These are phyloP conservation scores for Aptenodytes forsteri DNA, from an alignment of 2,113 vertebrate species.

Conservation along the genomic window DNA sequence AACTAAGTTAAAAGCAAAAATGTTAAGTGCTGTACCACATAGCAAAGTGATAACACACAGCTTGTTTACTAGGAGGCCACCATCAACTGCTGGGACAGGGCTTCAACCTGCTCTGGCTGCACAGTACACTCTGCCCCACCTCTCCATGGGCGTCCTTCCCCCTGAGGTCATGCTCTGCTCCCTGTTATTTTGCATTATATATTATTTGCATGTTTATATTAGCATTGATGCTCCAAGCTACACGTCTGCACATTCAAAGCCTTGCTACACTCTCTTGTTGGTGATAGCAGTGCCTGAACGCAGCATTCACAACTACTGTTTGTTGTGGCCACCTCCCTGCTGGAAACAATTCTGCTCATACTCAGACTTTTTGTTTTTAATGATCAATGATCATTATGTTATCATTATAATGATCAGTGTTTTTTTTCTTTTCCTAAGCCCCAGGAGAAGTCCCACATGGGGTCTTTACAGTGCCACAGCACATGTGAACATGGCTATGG, in stretches of 20 bases:
- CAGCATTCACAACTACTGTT: background rate
- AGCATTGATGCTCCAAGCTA: background rate
- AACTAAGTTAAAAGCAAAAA: background rate
- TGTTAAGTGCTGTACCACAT: fast-evolving
- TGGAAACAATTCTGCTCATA: background rate
- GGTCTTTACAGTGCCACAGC: background rate
- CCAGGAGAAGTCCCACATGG: background rate
- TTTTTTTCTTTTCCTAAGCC: background rate
- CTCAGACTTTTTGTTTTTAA: background rate
- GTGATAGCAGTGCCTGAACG: background rate
- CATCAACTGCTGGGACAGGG: too few species aligned
- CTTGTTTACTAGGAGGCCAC: background rate
- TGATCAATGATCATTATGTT: too few species aligned
- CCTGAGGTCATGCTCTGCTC: background rate
- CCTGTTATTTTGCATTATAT: background rate
- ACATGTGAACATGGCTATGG: fast-evolving
- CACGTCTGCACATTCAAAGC: background rate
- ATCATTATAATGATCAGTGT: background rate
- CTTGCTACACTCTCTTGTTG: background rate
- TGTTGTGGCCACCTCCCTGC: background rate
- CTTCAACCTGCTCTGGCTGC: background rate
- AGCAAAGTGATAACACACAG: fast-evolving
- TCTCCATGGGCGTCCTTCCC: background rate
- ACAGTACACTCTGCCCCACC: background rate
- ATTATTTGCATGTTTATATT: too few species aligned